Conservation (phyloP, 2,113 vertebrate species). For the Oxyura jamaicensis region DNA sequence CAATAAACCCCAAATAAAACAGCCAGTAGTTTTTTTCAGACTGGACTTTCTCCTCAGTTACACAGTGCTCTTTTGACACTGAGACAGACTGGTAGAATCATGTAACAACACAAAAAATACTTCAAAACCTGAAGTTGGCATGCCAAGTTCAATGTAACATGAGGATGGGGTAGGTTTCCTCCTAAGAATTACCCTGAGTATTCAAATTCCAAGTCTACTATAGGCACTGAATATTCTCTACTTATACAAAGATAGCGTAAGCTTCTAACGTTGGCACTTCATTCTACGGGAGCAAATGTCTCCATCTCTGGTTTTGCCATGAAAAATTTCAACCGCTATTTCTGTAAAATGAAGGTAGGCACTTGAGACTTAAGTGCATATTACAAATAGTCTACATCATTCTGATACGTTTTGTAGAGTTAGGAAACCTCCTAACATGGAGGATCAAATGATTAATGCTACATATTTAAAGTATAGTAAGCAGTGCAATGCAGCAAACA, state of each 20-base stretch:
- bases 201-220: not conserved
- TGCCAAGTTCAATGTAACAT: not conserved
- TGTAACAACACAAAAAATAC: not conserved
- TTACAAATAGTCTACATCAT: not conserved
- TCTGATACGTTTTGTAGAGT: not conserved
- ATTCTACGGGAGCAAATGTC: not conserved
- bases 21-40: not conserved
- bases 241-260: not conserved
- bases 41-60: not conserved
- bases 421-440: not conserved
- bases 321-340: not conserved
- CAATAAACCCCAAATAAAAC: not conserved
- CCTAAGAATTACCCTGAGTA: not conserved
- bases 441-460: constrained; percentile 37
- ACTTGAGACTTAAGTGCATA: not conserved
- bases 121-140: not conserved
- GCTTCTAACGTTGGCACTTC: not conserved
- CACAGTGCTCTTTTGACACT: not conserved
- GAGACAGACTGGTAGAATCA: not conserved
- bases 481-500: not conserved
- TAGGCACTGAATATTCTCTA: not conserved
- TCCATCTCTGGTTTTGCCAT: not conserved
- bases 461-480: not conserved
- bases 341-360: not conserved
- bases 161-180: not conserved